Percentiles rank a stretch among this genome's conserved stretches.
These are phyloP conservation scores for Lagopus leucura DNA, from an alignment of 2,113 vertebrate genomes.

Conservation along the genomic window DNA sequence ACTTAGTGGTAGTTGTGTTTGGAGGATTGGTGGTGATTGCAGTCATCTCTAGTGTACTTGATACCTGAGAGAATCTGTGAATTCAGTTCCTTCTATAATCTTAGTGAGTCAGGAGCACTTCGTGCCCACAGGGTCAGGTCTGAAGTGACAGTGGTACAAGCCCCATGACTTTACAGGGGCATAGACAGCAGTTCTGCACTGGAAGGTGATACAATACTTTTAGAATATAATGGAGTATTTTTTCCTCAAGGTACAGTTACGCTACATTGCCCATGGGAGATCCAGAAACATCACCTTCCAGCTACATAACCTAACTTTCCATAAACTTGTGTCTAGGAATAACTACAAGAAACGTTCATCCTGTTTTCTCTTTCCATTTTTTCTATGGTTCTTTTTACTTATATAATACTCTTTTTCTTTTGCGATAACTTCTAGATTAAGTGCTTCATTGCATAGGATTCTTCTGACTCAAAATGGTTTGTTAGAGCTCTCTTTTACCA, in stretches of 20 bases:
- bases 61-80: not conserved
- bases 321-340: no score
- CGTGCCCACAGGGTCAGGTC: not conserved
- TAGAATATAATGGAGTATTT: not conserved
- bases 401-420: not conserved
- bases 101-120: not conserved
- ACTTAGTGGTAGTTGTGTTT: not conserved
- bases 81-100: not conserved
- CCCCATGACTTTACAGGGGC: not conserved
- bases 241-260: not conserved
- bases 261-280: not conserved
- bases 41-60: not conserved
- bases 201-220: not conserved
- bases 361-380: not conserved
- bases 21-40: not conserved
- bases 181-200: not conserved
- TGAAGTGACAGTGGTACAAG: not conserved
- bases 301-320: not conserved
- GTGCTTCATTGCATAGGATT: constrained; percentile 13
- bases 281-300: not conserved
- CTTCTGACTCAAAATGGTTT: not conserved
- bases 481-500: not conserved
- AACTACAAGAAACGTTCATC: not conserved
- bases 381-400: not conserved
- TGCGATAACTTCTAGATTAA: not conserved